phyloP scores from a whole-genome alignment of 2,888 invertebrate genomes.

The Endotricha flammealis region DNA sequence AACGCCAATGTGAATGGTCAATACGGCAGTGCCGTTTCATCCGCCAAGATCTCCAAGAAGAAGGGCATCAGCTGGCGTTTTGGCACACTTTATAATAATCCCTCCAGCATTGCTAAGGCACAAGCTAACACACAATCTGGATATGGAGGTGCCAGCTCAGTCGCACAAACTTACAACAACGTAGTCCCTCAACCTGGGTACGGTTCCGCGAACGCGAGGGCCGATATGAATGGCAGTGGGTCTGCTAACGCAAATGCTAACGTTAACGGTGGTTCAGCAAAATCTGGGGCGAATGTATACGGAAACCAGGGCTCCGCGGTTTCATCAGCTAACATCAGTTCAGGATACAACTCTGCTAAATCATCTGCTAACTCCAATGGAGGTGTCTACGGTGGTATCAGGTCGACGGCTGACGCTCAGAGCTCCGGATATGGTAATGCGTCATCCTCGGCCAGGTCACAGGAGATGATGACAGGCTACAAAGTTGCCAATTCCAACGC shows the following conservation, averaged over 20 bases:
- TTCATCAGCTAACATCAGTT: slow-evolving; percentile 32
- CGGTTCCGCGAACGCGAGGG: slow-evolving; percentile 32
- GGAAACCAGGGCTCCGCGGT: slow-evolving; percentile 28
- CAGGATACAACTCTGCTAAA: slow-evolving; percentile 26
- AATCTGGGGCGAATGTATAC: slow-evolving; percentile 31
- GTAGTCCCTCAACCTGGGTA: slow-evolving; percentile 20
- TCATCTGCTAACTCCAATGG: slow-evolving; percentile 23
- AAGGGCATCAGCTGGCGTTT: slow-evolving; percentile 58
- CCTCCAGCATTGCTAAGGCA: slow-evolving; percentile 32
- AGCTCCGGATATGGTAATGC: slow-evolving; percentile 48
- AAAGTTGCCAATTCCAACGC: slow-evolving; percentile 49
- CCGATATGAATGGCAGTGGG: slow-evolving; percentile 38
- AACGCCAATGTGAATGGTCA: slow-evolving; percentile 43
- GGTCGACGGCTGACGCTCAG: slow-evolving; percentile 41
- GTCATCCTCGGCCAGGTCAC: slow-evolving; percentile 42
- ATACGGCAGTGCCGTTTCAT: slow-evolving; percentile 35
- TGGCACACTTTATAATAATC: slow-evolving; percentile 50
- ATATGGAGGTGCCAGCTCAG: slow-evolving; percentile 23
- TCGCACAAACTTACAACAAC: slow-evolving; percentile 24
- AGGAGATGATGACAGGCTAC: slow-evolving; percentile 43
- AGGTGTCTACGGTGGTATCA: slow-evolving; percentile 28
- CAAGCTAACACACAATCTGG: slow-evolving; percentile 27
- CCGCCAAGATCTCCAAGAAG: slow-evolving; percentile 36
- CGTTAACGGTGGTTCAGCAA: slow-evolving; percentile 26
- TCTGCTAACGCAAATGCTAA: slow-evolving; percentile 35